Percentiles rank a stretch among this genome's conserved stretches.
These are phyloP conservation scores for Silurus lanzhouensis DNA, from an alignment of 2,797 vertebrate species.

Conservation along the genomic window DNA sequence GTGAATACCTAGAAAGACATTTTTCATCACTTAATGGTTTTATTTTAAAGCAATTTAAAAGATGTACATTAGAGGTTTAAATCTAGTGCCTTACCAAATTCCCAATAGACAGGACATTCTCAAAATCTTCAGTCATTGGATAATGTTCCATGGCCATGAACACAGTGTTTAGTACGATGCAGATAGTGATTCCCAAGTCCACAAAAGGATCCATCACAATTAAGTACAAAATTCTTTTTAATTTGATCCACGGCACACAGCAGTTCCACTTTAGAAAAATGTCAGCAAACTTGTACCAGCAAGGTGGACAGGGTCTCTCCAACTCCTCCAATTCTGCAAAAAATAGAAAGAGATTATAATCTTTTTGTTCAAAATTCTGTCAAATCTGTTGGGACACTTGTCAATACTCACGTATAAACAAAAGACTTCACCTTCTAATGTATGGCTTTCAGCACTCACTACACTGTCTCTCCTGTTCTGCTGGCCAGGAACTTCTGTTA, in stretches of 20 bases:
- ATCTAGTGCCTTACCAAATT: conserved; percentile 80
- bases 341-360: neutral
- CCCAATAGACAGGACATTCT: conserved; percentile 78
- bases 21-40: conserved; percentile 73
- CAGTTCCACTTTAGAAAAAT: conserved; percentile 90
- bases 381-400: neutral
- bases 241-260: conserved; percentile 77
- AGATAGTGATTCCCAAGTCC: conserved; percentile 93
- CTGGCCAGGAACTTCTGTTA: conserved; percentile 61
- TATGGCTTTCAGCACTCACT: conserved; percentile 68
- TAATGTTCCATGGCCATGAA: conserved; percentile 99
- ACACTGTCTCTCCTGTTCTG: conserved; percentile 70
- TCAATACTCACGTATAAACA: neutral
- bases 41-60: neutral
- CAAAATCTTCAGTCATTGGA: conserved; percentile 85
- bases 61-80: neutral
- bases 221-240: conserved; percentile 77
- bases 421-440: conserved; percentile 74
- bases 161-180: conserved; percentile 92
- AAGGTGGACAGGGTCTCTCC: conserved; percentile 84
- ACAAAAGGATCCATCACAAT: conserved; percentile 95
- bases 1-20: conserved; percentile 79
- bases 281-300: conserved; percentile 88
- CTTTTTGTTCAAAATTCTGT: neutral
- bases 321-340: conserved; percentile 83